A percentile compares a stretch with the other conserved stretches of the same genome.
phyloP scores from a whole-genome alignment of 2,888 invertebrate species.

The Caenorhabditis afra region DNA sequence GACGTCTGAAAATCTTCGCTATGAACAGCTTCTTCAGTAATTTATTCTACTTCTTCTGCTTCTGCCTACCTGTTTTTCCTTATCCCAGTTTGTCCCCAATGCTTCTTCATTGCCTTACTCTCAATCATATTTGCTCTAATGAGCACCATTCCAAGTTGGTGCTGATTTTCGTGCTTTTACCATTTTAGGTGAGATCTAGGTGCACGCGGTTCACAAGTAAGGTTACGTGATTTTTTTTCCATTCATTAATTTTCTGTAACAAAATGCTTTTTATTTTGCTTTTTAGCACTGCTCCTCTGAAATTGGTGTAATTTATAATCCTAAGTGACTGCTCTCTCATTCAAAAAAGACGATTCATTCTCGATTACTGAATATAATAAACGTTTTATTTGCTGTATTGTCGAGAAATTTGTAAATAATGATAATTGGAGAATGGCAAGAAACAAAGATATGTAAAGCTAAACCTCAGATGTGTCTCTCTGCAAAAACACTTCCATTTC shows the following conservation, averaged over 20 bases:
- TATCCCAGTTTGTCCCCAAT: not conserved
- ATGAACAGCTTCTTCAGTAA: constrained; percentile 43
- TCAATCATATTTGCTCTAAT: constrained; percentile 29
- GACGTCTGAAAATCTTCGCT: constrained; percentile 35
- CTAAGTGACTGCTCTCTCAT: constrained; percentile 3
- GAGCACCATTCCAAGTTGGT: constrained; percentile 25
- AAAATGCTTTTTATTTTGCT: constrained; percentile 29
- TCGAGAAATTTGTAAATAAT: no score
- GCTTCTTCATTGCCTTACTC: constrained; percentile 9
- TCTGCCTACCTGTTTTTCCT: not conserved
- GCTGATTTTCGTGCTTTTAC: constrained; percentile 43
- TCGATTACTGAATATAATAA: constrained; percentile 17
- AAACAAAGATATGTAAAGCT: not conserved
- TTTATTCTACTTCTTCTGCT: constrained; percentile 27
- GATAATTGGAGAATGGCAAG: not conserved
- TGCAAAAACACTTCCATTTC: no score
- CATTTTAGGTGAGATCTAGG: constrained; percentile 46
- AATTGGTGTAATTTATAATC: not conserved
- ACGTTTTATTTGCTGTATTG: not conserved
- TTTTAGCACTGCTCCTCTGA: constrained; percentile 14
- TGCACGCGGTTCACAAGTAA: constrained; percentile 49
- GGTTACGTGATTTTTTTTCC: constrained; percentile 39
- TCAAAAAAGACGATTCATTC: not conserved
- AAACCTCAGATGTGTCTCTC: not conserved
- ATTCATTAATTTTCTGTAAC: not conserved